Conservation (phyloP, 2,797 vertebrate genomes). For the Tapera naevia region DNA sequence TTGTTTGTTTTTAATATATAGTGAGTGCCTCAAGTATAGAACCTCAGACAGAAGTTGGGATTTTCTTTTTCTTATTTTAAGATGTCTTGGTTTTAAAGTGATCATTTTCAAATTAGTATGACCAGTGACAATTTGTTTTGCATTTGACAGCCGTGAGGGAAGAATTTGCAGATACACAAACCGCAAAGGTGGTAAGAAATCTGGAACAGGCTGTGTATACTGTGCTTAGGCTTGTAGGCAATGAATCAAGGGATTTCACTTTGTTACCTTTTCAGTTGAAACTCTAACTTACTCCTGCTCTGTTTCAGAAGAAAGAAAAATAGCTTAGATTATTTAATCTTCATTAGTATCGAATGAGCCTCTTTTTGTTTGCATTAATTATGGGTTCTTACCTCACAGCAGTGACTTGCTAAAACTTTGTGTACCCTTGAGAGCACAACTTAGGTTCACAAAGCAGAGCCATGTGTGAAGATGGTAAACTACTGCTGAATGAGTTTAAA, state of each 20-base stretch:
- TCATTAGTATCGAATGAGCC: too few relatives aligned
- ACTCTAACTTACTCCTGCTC: not conserved
- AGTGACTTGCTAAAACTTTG: too few relatives aligned
- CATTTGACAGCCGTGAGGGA: not conserved
- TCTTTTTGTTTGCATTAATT: too few relatives aligned
- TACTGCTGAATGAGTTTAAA: too few relatives aligned
- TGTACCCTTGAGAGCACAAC: too few relatives aligned
- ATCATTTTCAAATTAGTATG: not conserved
- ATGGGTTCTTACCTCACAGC: too few relatives aligned
- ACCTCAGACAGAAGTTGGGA: not conserved
- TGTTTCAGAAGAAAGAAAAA: not conserved
- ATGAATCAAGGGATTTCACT: not conserved
- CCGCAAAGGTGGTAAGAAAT: not conserved
- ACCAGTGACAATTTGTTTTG: not conserved
- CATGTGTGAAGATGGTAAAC: too few relatives aligned
- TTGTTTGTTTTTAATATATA: not conserved
- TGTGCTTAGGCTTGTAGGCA: not conserved
- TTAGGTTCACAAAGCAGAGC: too few relatives aligned
- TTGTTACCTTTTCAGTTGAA: not conserved
- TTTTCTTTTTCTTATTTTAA: not conserved
- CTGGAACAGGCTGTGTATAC: not conserved
- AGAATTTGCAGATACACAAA: not conserved
- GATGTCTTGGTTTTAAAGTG: not conserved
- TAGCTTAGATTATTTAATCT: too few relatives aligned
- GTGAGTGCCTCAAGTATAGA: not conserved